Conservation (phyloP, 2,888 invertebrate genomes). For the Lutraria lutraria region DNA sequence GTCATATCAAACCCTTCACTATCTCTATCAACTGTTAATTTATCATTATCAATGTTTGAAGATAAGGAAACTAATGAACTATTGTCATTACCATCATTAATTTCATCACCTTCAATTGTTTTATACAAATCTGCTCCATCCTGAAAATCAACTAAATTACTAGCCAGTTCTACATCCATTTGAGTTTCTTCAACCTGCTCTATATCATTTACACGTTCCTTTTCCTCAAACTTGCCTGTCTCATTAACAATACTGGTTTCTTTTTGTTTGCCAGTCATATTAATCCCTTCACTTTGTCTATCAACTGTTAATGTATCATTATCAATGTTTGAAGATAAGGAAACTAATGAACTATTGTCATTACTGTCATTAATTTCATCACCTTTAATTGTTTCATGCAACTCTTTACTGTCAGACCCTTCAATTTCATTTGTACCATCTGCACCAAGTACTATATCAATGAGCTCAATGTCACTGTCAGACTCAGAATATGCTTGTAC, state of each 20-base stretch:
- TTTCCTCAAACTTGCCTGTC: background rate
- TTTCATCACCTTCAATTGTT: background rate
- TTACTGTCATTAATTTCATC: background rate
- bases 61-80: background rate
- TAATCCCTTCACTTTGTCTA: background rate
- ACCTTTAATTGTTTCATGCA: background rate
- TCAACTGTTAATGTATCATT: background rate
- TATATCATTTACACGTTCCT: background rate
- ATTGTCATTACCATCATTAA: background rate
- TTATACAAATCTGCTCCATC: background rate
- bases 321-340: background rate
- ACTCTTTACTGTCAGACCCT: background rate
- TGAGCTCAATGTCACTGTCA: background rate
- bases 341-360: background rate
- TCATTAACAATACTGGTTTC: background rate
- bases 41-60: background rate
- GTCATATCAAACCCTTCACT: background rate
- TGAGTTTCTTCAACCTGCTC: background rate
- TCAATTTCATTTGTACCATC: background rate
- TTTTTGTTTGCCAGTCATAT: background rate
- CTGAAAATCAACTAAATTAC: background rate
- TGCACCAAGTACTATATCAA: background rate
- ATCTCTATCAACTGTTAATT: background rate
- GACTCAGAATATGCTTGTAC: background rate
- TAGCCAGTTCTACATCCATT: background rate